A percentile compares a stretch with the other conserved stretches of the same genome.
phyloP scores from a whole-genome alignment of 2,113 vertebrate species.

The Hydropotes inermis region DNA sequence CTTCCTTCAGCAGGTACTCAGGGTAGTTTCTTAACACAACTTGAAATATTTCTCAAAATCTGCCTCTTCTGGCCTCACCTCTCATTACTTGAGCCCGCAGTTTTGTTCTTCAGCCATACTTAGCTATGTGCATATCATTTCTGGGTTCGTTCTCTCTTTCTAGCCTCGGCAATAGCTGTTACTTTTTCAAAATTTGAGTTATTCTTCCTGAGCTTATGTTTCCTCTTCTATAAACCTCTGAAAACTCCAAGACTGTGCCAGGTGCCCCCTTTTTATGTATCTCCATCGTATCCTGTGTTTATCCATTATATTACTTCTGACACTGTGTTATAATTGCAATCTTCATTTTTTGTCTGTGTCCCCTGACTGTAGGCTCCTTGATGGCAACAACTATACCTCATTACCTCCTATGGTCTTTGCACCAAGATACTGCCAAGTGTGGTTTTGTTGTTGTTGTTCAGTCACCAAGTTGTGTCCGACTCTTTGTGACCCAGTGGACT shows the following conservation, averaged over 20 bases:
- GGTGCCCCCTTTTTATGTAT: not conserved
- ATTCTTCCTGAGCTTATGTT: not conserved
- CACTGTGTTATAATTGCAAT: not conserved
- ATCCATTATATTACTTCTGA: not conserved
- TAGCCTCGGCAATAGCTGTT: not conserved
- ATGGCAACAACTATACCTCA: not conserved
- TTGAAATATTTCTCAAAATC: not conserved
- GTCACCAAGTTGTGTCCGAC: not conserved
- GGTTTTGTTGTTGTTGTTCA: not conserved
- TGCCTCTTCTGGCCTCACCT: not conserved
- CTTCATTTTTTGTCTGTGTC: not conserved
- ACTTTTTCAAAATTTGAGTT: not conserved
- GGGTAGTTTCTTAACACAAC: not conserved
- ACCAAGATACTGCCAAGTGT: not conserved
- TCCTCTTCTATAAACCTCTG: not conserved
- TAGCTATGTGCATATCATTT: not conserved
- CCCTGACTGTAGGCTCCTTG: not conserved
- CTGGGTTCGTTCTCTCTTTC: not conserved
- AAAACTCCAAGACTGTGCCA: not conserved
- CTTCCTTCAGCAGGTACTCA: not conserved
- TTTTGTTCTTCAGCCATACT: conserved; percentile 15
- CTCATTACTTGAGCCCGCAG: not conserved
- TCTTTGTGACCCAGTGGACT: not conserved
- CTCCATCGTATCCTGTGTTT: not conserved
- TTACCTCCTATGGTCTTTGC: not conserved